Evolutionary conservation across 2,113 vertebrate species (phyloP).

Genomic region (Dermatemys mawii): DNA sequence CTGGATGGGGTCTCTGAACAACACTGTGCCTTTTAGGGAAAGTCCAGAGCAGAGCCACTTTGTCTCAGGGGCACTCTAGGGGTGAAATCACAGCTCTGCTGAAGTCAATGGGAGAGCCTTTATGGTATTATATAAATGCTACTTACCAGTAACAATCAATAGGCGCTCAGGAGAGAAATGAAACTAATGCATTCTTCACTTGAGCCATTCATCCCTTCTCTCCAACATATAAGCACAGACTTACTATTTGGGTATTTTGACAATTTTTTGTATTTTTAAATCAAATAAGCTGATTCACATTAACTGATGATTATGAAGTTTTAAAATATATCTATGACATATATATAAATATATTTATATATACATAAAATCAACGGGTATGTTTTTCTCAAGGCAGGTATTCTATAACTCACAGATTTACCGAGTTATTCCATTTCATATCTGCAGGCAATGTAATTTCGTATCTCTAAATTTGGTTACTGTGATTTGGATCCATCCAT

Average conservation of each 20-base stretch:
- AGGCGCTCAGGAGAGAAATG: constrained; percentile 54
- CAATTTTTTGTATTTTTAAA: constrained; percentile 45
- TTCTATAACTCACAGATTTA: constrained; percentile 27
- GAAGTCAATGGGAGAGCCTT: not conserved
- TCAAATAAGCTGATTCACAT: constrained; percentile 28
- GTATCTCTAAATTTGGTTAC: constrained; percentile 23
- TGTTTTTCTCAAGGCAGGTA: constrained; percentile 30
- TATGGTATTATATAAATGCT: constrained; percentile 10
- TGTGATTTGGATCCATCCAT: constrained; percentile 27
- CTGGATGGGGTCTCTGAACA: not conserved
- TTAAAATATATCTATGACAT: constrained; percentile 2
- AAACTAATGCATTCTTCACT: constrained; percentile 65
- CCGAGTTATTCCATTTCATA: constrained; percentile 18
- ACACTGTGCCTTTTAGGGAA: not conserved
- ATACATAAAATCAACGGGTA: constrained; percentile 13
- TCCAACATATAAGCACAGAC: constrained; percentile 38
- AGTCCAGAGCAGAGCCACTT: not conserved
- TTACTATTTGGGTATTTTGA: constrained; percentile 34
- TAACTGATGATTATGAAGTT: constrained; percentile 15
- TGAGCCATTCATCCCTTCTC: not conserved
- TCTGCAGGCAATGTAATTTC: constrained; percentile 22
- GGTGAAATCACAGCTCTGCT: not conserved
- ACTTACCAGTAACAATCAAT: constrained; percentile 44
- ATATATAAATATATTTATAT: not conserved
- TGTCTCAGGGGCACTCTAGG: not conserved